phyloP scores from a whole-genome alignment of 2,888 invertebrate species.

The Ligdia adustata region DNA sequence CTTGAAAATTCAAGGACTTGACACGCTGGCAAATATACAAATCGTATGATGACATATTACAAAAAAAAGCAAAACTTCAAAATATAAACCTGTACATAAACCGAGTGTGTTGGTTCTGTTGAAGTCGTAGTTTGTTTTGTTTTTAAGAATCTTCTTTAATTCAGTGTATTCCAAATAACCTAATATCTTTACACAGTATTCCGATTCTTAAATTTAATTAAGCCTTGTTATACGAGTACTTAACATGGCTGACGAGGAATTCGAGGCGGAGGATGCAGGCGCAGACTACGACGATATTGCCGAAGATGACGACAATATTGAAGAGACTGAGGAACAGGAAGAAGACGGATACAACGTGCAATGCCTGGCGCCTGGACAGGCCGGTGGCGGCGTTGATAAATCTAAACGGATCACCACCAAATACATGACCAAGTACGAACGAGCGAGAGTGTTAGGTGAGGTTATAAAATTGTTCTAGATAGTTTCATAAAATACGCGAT shows the following conservation, averaged over 20 bases:
- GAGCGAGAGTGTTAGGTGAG: conserved; percentile 74
- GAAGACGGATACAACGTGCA: conserved; percentile 95
- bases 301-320: conserved; percentile 94
- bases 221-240: neutral
- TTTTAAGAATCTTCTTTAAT: no score
- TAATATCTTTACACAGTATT: no score
- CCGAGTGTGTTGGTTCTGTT: no score
- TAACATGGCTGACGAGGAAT: conserved; percentile 94
- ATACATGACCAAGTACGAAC: conserved; percentile 96
- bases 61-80: no score
- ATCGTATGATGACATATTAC: no score
- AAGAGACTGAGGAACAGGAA: conserved; percentile 93
- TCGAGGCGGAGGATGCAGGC: conserved; percentile 90
- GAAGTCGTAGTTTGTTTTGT: no score
- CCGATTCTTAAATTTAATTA: neutral
- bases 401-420: conserved; percentile 97
- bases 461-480: conserved; percentile 23
- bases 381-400: conserved; percentile 92
- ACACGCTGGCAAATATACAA: no score
- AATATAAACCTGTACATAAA: no score
- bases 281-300: conserved; percentile 94
- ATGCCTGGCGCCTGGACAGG: conserved; percentile 91
- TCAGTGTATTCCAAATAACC: no score
- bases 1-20: no score
- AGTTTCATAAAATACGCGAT: no score